These are phyloP conservation scores for Nephrotoma guestfalica DNA, from an alignment of 2,888 invertebrate genomes.

Conservation along the genomic window DNA sequence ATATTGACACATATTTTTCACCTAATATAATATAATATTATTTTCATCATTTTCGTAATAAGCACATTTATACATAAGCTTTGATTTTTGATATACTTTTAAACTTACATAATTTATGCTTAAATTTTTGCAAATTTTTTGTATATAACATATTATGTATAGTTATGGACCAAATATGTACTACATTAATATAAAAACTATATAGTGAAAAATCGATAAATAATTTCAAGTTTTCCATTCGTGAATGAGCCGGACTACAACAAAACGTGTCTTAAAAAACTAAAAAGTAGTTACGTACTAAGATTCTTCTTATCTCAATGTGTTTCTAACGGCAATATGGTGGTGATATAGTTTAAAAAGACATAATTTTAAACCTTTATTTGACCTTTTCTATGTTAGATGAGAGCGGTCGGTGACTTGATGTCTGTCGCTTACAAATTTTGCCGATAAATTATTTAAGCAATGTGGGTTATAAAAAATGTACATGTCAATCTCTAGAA, in stretches of 20 bases:
- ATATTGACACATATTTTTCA: neutral
- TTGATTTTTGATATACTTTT: neutral
- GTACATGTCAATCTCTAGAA: neutral
- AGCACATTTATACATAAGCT: neutral
- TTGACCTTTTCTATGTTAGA: neutral
- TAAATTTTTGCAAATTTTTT: neutral
- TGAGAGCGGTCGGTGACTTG: neutral
- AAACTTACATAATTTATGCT: neutral
- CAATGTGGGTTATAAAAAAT: neutral
- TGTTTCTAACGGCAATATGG: neutral
- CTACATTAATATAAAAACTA: neutral
- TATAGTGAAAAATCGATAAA: neutral
- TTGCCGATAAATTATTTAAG: neutral
- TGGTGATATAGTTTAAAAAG: neutral
- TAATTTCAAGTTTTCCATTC: neutral
- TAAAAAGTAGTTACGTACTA: neutral
- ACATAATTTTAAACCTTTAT: neutral
- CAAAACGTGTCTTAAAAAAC: neutral
- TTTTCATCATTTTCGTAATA: neutral
- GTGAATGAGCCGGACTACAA: neutral
- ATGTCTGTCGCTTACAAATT: neutral
- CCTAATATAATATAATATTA: neutral
- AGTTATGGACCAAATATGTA: neutral
- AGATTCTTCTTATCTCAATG: no score
- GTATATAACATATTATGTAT: neutral